Percentiles rank a stretch among this genome's conserved stretches.
These are phyloP conservation scores for Pachyuromys duprasi DNA, from an alignment of 2,797 vertebrate genomes.

Conservation along the genomic window DNA sequence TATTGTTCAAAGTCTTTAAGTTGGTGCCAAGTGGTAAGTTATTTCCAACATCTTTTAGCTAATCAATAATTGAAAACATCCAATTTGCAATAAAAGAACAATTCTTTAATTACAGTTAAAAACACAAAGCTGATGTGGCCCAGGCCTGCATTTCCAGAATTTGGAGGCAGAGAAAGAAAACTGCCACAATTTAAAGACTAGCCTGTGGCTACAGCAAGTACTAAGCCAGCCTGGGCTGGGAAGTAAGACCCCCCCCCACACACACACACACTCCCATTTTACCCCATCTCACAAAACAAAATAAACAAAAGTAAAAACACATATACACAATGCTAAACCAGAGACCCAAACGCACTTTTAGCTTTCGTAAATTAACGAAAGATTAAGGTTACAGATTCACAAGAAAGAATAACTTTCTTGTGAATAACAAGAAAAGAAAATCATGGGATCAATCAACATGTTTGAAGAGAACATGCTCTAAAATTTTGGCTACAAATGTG, in stretches of 20 bases:
- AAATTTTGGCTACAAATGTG: conserved; percentile 61
- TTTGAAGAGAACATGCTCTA: conserved; percentile 71
- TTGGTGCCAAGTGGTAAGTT: background rate
- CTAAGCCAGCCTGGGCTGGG: background rate
- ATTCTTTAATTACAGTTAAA: conserved; percentile 12
- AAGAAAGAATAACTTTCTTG: conserved; percentile 42
- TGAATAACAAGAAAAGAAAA: too few species aligned
- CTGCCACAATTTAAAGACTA: background rate
- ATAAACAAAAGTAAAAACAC: background rate
- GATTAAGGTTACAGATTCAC: background rate
- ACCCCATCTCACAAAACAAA: background rate
- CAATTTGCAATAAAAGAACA: background rate
- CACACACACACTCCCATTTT: too few species aligned
- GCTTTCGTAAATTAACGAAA: conserved; percentile 30
- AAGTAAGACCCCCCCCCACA: background rate
- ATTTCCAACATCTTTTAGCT: background rate
- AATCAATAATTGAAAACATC: background rate
- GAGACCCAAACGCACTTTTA: background rate
- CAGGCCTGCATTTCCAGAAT: background rate
- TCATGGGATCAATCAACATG: conserved; percentile 69
- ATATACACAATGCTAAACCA: background rate
- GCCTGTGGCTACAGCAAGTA: background rate
- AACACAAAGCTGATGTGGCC: background rate
- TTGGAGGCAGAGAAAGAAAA: background rate
- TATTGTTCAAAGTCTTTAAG: background rate